A percentile compares a stretch with the other conserved stretches of the same genome.
These are phyloP conservation scores for Sarcophaga variegata DNA, from an alignment of 2,888 invertebrate species.

Conservation along the genomic window DNA sequence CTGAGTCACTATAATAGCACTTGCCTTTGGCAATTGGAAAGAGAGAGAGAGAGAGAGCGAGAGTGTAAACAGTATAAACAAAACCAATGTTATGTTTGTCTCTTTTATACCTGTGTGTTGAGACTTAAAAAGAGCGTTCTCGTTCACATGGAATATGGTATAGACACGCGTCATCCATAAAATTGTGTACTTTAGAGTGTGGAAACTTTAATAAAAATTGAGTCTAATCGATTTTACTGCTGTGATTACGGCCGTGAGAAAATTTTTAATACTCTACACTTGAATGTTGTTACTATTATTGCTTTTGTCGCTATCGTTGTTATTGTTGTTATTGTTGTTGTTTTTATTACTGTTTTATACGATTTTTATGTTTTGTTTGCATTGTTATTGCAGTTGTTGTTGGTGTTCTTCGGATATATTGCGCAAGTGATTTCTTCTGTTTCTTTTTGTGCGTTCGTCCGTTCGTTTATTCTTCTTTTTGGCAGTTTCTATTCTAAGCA, in stretches of 20 bases:
- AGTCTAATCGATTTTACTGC: conserved; percentile 77
- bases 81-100: neutral
- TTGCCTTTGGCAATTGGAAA: neutral
- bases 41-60: neutral
- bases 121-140: neutral
- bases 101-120: conserved; percentile 8
- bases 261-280: conserved; percentile 56
- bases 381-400: conserved; percentile 32
- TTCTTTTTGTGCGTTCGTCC: conserved; percentile 4
- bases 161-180: conserved; percentile 77
- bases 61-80: neutral
- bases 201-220: conserved; percentile 75
- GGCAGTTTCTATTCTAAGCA: too few species aligned
- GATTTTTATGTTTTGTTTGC: conserved; percentile 61
- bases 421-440: conserved; percentile 59
- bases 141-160: conserved; percentile 24
- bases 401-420: neutral
- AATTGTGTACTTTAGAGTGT: conserved; percentile 74
- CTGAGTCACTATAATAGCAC: conserved; percentile 28
- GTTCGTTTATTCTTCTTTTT: neutral
- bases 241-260: conserved; percentile 69
- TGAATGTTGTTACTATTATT: neutral
- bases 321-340: conserved; percentile 26
- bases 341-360: conserved; percentile 25
- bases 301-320: conserved; percentile 15